Base-by-base conservation (phyloP, 2,113 vertebrate species). In the Takifugu bimaculatus region DNA sequence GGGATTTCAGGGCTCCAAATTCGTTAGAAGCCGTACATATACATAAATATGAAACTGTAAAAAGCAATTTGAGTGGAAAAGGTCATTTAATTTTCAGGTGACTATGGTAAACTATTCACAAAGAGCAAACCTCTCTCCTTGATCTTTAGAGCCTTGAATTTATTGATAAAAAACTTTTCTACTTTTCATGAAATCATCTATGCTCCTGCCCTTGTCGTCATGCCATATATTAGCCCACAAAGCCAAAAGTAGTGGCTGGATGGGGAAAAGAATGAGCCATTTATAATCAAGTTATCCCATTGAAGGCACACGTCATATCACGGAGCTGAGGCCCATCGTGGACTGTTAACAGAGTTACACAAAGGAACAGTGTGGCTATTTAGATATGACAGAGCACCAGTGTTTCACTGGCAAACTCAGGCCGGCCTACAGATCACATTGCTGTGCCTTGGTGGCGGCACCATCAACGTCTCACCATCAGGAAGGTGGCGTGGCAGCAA, bases 231-330 rank as follows among this genome's bases (percentile, higher is more conserved):
- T 56, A 54, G 61, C 59, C 50, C 72, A 80, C 78, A 84, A 77
- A 83, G 73, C 74, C 65, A 54, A 14, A 28, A 64, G 65, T 65
- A 63, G 76, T 60, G 53, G 49, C 45, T 58, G 35, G 1, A 11
- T 4, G 60, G 66, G 60, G 58, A 71, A 65, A 75, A 44, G 65
- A 48, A 71, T 45, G 57, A 14, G 29, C 70, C 61, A 60, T 66
- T 77, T 72, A 54, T 79, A 75, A 84, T 64, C 51, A 70, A 71
- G 79, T 85, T 73, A 85, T 78, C 81, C 78, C 76, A 68, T 70
- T 80, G 80, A 66, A 15, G 63, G 65, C 26, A 15, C 26, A 14
- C 71, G 63, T 32, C 55, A 68, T 63, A 72, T 72, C 58, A 57
- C 61, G 26, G 60, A 50, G 63, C 56, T 0, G n/a, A 44, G 74